phyloP scores from a whole-genome alignment of 1,140 invertebrate species.

The Lordiphosa clarofinis region DNA sequence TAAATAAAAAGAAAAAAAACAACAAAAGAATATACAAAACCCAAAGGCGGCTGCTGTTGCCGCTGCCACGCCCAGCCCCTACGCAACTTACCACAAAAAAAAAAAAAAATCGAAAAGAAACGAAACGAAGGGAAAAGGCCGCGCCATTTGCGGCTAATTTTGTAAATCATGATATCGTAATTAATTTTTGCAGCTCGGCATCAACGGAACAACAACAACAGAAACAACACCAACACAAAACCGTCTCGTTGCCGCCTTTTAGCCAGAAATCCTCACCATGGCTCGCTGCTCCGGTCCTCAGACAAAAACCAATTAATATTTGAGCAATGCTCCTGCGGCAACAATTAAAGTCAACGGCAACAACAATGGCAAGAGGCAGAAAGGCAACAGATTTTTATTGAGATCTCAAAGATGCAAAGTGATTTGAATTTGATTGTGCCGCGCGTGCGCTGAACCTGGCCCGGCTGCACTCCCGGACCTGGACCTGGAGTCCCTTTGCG shows the following conservation, averaged over 20 bases:
- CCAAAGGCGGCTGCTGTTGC: slow-evolving; percentile 11
- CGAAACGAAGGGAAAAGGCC: slow-evolving; percentile 40
- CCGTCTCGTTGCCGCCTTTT: slow-evolving; percentile 22
- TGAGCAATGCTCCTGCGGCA: slow-evolving; percentile 77
- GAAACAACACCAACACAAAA: slow-evolving; percentile 5
- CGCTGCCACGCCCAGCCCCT: slow-evolving; percentile 18
- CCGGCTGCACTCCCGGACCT: neutral
- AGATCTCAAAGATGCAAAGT: slow-evolving; percentile 78
- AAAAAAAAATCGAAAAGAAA: neutral
- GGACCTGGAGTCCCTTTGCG: neutral
- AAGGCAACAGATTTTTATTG: slow-evolving; percentile 64
- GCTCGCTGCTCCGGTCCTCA: slow-evolving; percentile 28
- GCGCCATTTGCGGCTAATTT: slow-evolving; percentile 75
- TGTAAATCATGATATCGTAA: slow-evolving; percentile 78
- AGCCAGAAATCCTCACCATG: slow-evolving; percentile 56
- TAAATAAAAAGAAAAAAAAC: too few relatives aligned
- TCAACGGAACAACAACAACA: slow-evolving; percentile 27
- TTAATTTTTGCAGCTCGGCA: slow-evolving; percentile 71
- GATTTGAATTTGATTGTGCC: slow-evolving; percentile 76
- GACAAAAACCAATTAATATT: slow-evolving; percentile 76
- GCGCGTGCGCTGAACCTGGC: slow-evolving; percentile 53
- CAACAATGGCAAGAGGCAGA: slow-evolving; percentile 20
- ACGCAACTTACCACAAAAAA: neutral
- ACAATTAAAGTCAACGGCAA: slow-evolving; percentile 73
- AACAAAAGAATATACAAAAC: neutral